Evolutionary conservation across 2,797 vertebrate species (phyloP).

Genomic region (Enteromius viviparus): DNA sequence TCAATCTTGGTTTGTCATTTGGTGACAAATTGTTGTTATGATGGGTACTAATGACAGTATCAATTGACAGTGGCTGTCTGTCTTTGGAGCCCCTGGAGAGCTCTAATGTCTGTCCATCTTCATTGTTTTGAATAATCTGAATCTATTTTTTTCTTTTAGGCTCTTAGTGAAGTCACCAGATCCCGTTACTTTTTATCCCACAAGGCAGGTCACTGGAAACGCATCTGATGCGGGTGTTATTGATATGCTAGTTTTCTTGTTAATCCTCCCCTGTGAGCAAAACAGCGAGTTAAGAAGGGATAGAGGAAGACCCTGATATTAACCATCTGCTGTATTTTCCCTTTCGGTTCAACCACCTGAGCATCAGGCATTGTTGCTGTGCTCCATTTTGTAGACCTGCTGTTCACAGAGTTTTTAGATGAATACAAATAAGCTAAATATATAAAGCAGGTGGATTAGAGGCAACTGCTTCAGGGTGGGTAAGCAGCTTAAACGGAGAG

Average conservation of each 20-base stretch:
- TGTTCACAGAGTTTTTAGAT: slow-evolving; percentile 33
- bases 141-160: neutral
- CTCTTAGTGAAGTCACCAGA: neutral
- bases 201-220: neutral
- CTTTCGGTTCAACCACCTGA: slow-evolving; percentile 27
- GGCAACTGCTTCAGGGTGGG: slow-evolving; percentile 35
- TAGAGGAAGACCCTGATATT: slow-evolving; percentile 24
- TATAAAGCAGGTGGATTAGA: slow-evolving; percentile 56
- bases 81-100: neutral
- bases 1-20: neutral
- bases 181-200: neutral
- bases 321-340: slow-evolving; percentile 35
- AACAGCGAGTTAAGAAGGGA: neutral
- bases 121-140: neutral
- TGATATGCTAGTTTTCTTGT: slow-evolving; percentile 24
- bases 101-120: slow-evolving; percentile 6
- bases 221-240: slow-evolving; percentile 5
- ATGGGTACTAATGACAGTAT: neutral
- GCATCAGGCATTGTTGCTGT: slow-evolving; percentile 35
- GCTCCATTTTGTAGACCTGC: slow-evolving; percentile 36
- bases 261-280: slow-evolving; percentile 28
- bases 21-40: neutral
- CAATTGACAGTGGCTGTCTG: neutral
- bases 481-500: slow-evolving; percentile 55
- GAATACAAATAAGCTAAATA: slow-evolving; percentile 48